Evolutionary conservation across 2,113 vertebrate genomes (phyloP).

Genomic region (Phyllopteryx taeniolatus): DNA sequence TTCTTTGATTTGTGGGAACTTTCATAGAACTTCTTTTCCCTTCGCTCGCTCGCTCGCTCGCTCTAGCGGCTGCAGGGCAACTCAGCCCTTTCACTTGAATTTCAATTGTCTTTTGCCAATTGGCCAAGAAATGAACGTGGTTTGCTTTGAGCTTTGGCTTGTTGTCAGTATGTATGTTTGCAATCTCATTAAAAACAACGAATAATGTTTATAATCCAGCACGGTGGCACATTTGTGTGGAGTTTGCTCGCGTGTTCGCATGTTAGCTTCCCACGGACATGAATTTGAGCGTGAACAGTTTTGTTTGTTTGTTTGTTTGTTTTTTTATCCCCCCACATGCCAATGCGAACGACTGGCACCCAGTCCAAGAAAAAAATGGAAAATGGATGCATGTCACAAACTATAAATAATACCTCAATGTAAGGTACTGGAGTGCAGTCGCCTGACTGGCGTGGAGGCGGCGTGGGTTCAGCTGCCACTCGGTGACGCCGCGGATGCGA

Average conservation of each 20-base stretch:
- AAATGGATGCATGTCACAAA: background rate
- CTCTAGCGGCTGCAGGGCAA: background rate
- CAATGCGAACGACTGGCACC: background rate
- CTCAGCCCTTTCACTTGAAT: background rate
- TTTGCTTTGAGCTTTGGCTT: no score
- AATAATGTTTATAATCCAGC: background rate
- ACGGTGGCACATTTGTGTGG: background rate
- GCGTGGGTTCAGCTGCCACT: no score
- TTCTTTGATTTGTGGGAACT: slow-evolving; percentile 43
- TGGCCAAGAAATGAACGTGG: no score
- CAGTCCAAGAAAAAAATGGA: background rate
- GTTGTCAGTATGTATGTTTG: background rate
- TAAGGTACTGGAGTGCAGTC: no score
- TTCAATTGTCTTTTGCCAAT: background rate
- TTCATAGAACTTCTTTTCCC: slow-evolving; percentile 27
- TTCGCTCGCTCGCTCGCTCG: slow-evolving; percentile 2
- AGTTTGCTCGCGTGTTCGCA: background rate
- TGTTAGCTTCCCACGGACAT: no score
- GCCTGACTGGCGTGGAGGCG: no score
- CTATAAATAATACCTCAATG: background rate
- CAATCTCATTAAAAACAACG: background rate
- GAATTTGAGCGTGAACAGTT: no score
- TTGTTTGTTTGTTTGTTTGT: background rate
- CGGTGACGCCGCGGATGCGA: no score
- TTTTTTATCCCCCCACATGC: background rate